A percentile compares a stretch with the other conserved stretches of the same genome.
Conservation (phyloP, 2,113 vertebrate species). For the Scomber scombrus region DNA sequence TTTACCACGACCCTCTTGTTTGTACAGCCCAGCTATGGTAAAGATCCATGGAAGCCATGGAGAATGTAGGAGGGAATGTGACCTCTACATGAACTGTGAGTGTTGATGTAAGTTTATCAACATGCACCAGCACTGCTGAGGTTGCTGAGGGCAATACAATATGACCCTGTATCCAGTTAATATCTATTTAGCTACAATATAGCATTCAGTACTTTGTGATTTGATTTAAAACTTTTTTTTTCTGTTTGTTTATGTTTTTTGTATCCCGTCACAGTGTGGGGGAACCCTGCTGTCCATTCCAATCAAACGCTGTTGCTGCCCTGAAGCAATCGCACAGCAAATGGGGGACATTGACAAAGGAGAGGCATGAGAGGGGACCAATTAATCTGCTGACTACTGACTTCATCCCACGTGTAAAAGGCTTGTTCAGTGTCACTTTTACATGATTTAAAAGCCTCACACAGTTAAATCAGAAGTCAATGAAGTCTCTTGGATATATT, state of each 20-base stretch:
- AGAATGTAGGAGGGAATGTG: slow-evolving; percentile 76
- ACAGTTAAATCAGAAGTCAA: slow-evolving; percentile 88
- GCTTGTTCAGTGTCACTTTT: slow-evolving; percentile 82
- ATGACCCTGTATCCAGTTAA: slow-evolving; percentile 62
- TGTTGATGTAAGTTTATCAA: slow-evolving; percentile 85
- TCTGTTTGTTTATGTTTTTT: slow-evolving; percentile 46
- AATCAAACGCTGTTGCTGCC: slow-evolving; percentile 82
- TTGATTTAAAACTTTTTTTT: slow-evolving; percentile 50
- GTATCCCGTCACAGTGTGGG: slow-evolving; percentile 52
- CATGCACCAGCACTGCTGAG: slow-evolving; percentile 84
- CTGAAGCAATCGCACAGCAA: slow-evolving; percentile 86
- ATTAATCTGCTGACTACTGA: slow-evolving; percentile 82
- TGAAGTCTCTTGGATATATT: slow-evolving; percentile 88
- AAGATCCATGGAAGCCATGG: slow-evolving; percentile 84
- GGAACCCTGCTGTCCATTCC: slow-evolving; percentile 63
- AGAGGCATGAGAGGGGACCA: slow-evolving; percentile 83
- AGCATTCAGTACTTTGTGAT: slow-evolving; percentile 58
- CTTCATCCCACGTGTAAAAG: slow-evolving; percentile 87
- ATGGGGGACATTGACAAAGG: slow-evolving; percentile 80
- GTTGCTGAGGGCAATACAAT: slow-evolving; percentile 85
- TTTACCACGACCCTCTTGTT: slow-evolving; percentile 81
- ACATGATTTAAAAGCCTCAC: slow-evolving; percentile 87
- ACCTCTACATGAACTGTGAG: slow-evolving; percentile 85
- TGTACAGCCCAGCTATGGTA: slow-evolving; percentile 82
- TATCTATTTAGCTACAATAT: slow-evolving; percentile 53